Evolutionary conservation across 2,888 invertebrate genomes (phyloP).

Genomic region (Notodonta ziczac): DNA sequence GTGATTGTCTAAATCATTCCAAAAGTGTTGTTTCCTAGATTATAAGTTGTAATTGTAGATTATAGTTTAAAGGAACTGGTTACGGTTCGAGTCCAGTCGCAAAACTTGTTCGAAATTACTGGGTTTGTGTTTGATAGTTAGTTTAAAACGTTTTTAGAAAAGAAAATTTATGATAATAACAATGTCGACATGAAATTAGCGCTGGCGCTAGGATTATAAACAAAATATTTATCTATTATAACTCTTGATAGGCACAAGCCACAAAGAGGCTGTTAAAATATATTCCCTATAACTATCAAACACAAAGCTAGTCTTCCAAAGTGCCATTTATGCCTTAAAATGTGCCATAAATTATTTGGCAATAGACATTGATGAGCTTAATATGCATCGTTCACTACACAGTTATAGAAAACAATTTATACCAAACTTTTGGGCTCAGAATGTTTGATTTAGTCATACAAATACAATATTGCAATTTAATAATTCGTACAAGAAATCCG

Average conservation of each 20-base stretch:
- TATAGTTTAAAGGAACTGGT: background rate
- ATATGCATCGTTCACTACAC: slow-evolving; percentile 7
- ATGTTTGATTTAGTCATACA: no score
- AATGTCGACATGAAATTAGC: no score
- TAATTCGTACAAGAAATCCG: no score
- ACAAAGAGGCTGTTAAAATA: background rate
- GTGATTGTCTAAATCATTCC: slow-evolving; percentile 76
- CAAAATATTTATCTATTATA: no score
- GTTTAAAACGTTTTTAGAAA: background rate
- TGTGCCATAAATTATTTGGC: slow-evolving; percentile 30
- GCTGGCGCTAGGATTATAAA: no score
- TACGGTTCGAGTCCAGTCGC: slow-evolving; percentile 8
- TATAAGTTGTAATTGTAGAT: background rate
- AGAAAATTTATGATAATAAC: no score
- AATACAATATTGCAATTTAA: no score
- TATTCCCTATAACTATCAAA: slow-evolving; percentile 13
- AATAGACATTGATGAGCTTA: slow-evolving; percentile 4
- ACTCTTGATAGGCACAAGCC: background rate
- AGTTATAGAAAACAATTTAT: background rate
- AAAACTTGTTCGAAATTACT: slow-evolving; percentile 11
- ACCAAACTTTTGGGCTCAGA: background rate
- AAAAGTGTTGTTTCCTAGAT: slow-evolving; percentile 57
- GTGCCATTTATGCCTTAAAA: slow-evolving; percentile 27
- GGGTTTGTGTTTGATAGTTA: slow-evolving; percentile 21
- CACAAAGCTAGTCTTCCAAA: slow-evolving; percentile 12